Base-by-base conservation (phyloP, 2,113 vertebrate genomes). In the Xyliphius kryptos region DNA sequence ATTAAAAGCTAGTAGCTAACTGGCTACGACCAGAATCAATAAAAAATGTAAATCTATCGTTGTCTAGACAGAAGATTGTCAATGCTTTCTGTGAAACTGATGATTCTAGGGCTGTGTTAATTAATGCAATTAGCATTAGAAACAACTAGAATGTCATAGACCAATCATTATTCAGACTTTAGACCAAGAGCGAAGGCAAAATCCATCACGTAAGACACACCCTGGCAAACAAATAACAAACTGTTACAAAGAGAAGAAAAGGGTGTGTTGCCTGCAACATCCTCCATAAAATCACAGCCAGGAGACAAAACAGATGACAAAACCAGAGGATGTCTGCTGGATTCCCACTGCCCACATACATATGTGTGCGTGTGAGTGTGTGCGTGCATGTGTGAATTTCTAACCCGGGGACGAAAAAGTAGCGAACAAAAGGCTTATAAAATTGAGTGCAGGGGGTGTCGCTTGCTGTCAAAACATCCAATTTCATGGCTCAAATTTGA, bases 401-500 rank as follows among this genome's bases (percentile, higher is more conserved):
- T 52, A 52, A 58, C 47, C 47, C 61, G 51, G 48, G 61, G 57
- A 47, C 51, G 53, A 41, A 61, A 44, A 38, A 46, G 53, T 38
- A 49, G 40, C 14, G 58, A 68, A 75, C 69, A 74, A 70, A 72
- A 73, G 66, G 57, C 36, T 60, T 61, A 49, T 65, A 56, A 64
- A 69, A 66, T 52, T 22, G 66, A 57, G 67, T 61, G 67, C 71
- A 61, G 67, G 71, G 68, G 71, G 71, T 73, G 66, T 58, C 51
- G 12, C 52, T 46, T 17, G 26, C 56, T 66, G 68, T 71, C 65
- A 71, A 65, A 71, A 68, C 66, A 73, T 59, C 22, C 71, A 73
- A 69, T 73, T 69, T 73, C 67, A 69, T 63, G 68, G 66, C 71
- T 56, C 48, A 65, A 73, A 68, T 69, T 59, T 37, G 56, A 63